Evolutionary conservation across 2,113 vertebrate genomes (phyloP).

Genomic region (Phrynosoma blainvillii): DNA sequence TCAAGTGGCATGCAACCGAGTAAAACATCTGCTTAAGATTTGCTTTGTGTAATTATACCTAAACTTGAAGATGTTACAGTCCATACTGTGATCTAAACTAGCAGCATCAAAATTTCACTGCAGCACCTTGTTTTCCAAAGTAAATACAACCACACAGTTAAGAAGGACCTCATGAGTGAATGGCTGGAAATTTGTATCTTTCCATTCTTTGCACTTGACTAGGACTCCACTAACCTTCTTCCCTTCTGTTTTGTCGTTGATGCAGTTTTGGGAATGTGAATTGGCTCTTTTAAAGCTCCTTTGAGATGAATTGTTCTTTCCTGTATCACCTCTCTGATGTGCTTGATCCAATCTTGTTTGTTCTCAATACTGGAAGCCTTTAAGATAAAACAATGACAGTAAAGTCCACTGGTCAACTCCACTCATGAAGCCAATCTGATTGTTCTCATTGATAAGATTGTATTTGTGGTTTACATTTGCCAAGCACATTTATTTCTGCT

Average conservation of each 20-base stretch:
- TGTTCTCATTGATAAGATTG: too few relatives aligned
- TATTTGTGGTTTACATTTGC: background rate
- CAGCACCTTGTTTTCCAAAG: background rate
- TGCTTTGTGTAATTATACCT: background rate
- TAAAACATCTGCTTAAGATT: background rate
- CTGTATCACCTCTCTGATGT: constrained; percentile 98
- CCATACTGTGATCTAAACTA: constrained; percentile 12
- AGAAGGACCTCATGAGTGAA: background rate
- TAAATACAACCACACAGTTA: constrained; percentile 32
- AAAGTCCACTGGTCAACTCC: background rate
- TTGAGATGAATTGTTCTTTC: constrained; percentile 97
- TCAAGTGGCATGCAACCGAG: background rate
- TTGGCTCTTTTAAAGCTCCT: constrained; percentile 96
- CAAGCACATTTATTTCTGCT: background rate
- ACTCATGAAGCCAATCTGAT: constrained; percentile 6
- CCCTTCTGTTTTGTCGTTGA: constrained; percentile 91
- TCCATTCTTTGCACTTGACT: background rate
- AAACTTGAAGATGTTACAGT: background rate
- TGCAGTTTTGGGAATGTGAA: constrained; percentile 94
- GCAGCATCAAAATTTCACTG: background rate
- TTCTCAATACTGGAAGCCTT: constrained; percentile 98
- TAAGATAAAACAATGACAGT: constrained; percentile 46
- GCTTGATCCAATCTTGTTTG: constrained; percentile 99
- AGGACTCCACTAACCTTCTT: constrained; percentile 80
- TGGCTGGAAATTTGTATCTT: background rate